Conservation (phyloP, 2,888 invertebrate genomes). For the Agelastica alni region DNA sequence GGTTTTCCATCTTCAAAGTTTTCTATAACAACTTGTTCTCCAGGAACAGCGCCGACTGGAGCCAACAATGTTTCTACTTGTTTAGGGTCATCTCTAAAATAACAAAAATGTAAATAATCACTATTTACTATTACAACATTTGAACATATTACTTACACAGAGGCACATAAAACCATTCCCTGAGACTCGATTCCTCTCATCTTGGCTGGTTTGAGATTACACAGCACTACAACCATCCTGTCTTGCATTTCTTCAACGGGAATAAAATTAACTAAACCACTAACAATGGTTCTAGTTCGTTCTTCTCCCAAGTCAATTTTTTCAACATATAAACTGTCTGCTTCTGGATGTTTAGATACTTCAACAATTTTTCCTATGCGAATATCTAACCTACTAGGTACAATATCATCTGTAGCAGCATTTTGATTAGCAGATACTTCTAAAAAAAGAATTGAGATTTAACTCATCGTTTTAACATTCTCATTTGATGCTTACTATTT, state of each 20-base stretch:
- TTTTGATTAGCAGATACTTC: slow-evolving; percentile 21
- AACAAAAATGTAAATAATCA: neutral
- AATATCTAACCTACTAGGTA: slow-evolving; percentile 81
- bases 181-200: slow-evolving; percentile 90
- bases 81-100: slow-evolving; percentile 69
- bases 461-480: no score
- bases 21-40: slow-evolving; percentile 83
- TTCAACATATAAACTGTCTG: slow-evolving; percentile 89
- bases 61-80: slow-evolving; percentile 85
- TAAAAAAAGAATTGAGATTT: no score
- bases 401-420: slow-evolving; percentile 62
- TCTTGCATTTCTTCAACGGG: slow-evolving; percentile 89
- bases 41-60: slow-evolving; percentile 75
- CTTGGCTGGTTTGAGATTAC: slow-evolving; percentile 96
- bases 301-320: slow-evolving; percentile 88
- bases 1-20: slow-evolving; percentile 78
- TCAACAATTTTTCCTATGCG: slow-evolving; percentile 85
- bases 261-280: slow-evolving; percentile 91
- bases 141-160: slow-evolving; percentile 59
- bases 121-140: neutral
- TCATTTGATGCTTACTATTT: slow-evolving; percentile 56
- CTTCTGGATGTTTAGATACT: slow-evolving; percentile 87
- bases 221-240: slow-evolving; percentile 88
- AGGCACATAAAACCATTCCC: slow-evolving; percentile 94
- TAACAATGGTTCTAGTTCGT: slow-evolving; percentile 72